These are phyloP conservation scores for Fringilla coelebs DNA, from an alignment of 2,797 vertebrate species.

Conservation along the genomic window DNA sequence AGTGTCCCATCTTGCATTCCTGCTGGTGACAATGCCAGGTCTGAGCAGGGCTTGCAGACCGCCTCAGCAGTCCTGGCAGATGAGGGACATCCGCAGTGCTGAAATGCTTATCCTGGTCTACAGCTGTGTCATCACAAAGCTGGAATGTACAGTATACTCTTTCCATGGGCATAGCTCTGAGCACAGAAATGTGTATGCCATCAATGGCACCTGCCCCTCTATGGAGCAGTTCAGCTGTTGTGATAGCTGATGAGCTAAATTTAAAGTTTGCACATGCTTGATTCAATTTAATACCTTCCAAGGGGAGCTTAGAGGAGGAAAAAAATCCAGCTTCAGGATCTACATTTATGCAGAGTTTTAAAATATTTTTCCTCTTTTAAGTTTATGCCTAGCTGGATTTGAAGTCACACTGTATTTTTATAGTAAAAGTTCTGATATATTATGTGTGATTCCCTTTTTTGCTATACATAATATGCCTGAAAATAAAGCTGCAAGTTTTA, in stretches of 20 bases:
- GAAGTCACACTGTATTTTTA: neutral
- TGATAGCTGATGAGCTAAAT: slow-evolving; percentile 68
- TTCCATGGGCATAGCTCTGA: neutral
- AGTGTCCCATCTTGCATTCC: neutral
- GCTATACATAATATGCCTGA: neutral
- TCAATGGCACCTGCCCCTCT: slow-evolving; percentile 55
- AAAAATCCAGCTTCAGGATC: neutral
- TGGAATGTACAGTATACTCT: slow-evolving; percentile 58
- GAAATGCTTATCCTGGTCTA: slow-evolving; percentile 20
- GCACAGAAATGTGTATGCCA: slow-evolving; percentile 47
- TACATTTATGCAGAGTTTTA: neutral
- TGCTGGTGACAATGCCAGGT: neutral
- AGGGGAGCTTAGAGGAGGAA: neutral
- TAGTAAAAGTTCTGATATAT: neutral
- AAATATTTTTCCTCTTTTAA: neutral
- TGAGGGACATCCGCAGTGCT: slow-evolving; percentile 18
- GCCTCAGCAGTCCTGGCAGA: slow-evolving; percentile 15
- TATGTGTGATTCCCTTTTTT: neutral
- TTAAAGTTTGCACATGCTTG: slow-evolving; percentile 55
- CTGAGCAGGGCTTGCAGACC: neutral
- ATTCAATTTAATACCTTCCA: slow-evolving; percentile 41
- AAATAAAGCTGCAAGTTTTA: neutral
- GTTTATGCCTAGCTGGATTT: neutral
- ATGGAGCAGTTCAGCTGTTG: slow-evolving; percentile 65
- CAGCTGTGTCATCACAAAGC: slow-evolving; percentile 60